Conservation (phyloP, 2,113 vertebrate genomes). For the Pelmatolapia mariae region DNA sequence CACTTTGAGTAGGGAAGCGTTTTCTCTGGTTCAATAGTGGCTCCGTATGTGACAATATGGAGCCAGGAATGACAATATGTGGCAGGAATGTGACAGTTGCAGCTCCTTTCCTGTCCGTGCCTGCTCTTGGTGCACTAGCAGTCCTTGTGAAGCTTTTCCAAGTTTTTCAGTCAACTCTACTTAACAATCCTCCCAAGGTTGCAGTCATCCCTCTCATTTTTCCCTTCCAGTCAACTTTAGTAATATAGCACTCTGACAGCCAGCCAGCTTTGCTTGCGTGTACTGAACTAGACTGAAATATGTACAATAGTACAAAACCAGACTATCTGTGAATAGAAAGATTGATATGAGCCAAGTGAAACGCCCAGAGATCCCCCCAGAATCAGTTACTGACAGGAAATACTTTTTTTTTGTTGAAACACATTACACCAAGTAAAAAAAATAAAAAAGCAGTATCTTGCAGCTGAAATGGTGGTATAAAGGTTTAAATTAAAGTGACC, state of each 20-base stretch:
- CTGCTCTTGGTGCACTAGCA: not conserved
- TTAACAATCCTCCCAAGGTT: not conserved
- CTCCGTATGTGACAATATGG: not conserved
- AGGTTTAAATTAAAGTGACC: not conserved
- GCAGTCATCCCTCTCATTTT: not conserved
- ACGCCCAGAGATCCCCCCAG: not conserved
- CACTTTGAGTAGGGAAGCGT: not conserved
- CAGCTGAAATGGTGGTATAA: not conserved
- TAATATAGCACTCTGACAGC: not conserved
- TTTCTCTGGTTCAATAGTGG: not conserved
- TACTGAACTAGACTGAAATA: not conserved
- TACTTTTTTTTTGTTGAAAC: not conserved
- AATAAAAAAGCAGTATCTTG: not conserved
- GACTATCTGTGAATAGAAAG: not conserved
- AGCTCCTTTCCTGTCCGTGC: not conserved
- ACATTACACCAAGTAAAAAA: not conserved
- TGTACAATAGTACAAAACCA: not conserved
- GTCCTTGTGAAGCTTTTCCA: not conserved
- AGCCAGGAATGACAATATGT: not conserved
- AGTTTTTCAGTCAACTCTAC: not conserved
- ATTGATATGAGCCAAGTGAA: not conserved
- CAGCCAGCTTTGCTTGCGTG: not conserved
- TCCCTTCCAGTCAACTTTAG: not conserved
- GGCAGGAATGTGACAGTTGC: not conserved
- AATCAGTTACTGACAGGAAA: not conserved